Percentiles rank a stretch among this genome's conserved stretches.
These are phyloP conservation scores for Sipunculus nudus DNA, from an alignment of 2,888 invertebrate species.

Conservation along the genomic window DNA sequence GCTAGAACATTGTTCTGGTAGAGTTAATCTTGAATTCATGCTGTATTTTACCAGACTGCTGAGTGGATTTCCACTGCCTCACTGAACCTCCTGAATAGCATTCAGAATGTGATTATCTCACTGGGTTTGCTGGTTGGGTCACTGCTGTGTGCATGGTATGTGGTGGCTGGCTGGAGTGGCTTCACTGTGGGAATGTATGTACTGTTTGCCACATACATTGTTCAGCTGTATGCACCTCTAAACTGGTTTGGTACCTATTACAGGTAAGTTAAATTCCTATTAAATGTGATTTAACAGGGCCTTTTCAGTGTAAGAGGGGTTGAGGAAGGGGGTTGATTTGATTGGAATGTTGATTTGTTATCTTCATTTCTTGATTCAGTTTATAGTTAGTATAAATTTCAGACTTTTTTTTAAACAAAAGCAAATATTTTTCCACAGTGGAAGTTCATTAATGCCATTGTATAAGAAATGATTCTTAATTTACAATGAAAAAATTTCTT, in stretches of 20 bases:
- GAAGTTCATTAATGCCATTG: too few relatives aligned
- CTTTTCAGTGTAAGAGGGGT: too few relatives aligned
- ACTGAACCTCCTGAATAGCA: constrained; percentile 86
- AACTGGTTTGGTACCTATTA: constrained; percentile 99
- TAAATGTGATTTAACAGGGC: constrained; percentile 7
- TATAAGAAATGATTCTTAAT: too few relatives aligned
- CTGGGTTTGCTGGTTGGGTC: constrained; percentile 86
- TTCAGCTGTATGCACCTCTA: constrained; percentile 90
- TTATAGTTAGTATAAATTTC: too few relatives aligned
- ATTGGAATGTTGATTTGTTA: too few relatives aligned
- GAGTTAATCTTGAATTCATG: too few relatives aligned
- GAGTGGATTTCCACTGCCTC: constrained; percentile 90
- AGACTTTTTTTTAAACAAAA: too few relatives aligned
- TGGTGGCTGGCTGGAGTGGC: constrained; percentile 70
- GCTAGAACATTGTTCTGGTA: too few relatives aligned
- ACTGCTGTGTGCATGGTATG: constrained; percentile 87
- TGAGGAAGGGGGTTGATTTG: too few relatives aligned
- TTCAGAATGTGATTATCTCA: constrained; percentile 91
- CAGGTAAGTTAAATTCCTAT: constrained; percentile 73
- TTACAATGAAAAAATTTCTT: too few relatives aligned
- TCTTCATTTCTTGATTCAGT: too few relatives aligned
- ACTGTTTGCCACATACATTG: constrained; percentile 91
- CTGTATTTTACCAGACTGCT: constrained; percentile 82
- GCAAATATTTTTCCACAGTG: too few relatives aligned
- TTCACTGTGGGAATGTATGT: constrained; percentile 96